Base-by-base conservation (phyloP, 2,888 invertebrate genomes). In the Parelbella ahira region DNA sequence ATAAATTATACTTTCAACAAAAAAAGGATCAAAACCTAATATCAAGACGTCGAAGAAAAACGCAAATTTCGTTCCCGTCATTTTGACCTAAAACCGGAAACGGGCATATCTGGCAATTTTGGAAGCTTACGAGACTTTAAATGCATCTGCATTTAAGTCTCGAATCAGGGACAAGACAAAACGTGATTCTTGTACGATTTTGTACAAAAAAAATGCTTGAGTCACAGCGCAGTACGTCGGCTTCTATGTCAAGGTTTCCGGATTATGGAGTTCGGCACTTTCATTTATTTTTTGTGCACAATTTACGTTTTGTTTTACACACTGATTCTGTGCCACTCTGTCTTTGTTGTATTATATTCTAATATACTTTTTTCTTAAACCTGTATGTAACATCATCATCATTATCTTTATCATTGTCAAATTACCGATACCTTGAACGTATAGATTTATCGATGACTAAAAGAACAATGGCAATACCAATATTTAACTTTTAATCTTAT, bases 241-340 rank as follows among this genome's bases (percentile, higher is more conserved):
- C 27, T 41, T 41, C 32, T 33, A 41, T 41, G 41, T 41, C 41
- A 41, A 41, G 41, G 41, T 41, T 41, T 41, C 13, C 27, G 41
- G 33, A 41, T 27, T 33, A 12, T 19, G 30, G 19, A 5, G 41
- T 25, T 27, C 18, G 38, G 23, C 6, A 33, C 41, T 41, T 41
- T 41, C 41, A 7, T 36, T n/a, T n/a, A 27, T 41, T 41, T 30
- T 36, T 25, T 41, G 9, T 33, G 24, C 24, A 19, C 11, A 24
- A 8, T 6, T 21, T 29, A 12, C 15, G 23, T 18, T 30, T 24
- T 28, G 15, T 6, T 29, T 37, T 9, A 6, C 19, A 19, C 4
- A 4, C 3, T 7, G 9, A 18, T 18, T 30, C 8, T 21, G 9
- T 9, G 4, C 3, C 15, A 3, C 4, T 3, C 15, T 15, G 8